Evolutionary conservation across 2,113 vertebrate genomes (phyloP), one percentile per base, ranked within the genome.

Genomic region (zebrafish (Danio rerio)): DNA sequence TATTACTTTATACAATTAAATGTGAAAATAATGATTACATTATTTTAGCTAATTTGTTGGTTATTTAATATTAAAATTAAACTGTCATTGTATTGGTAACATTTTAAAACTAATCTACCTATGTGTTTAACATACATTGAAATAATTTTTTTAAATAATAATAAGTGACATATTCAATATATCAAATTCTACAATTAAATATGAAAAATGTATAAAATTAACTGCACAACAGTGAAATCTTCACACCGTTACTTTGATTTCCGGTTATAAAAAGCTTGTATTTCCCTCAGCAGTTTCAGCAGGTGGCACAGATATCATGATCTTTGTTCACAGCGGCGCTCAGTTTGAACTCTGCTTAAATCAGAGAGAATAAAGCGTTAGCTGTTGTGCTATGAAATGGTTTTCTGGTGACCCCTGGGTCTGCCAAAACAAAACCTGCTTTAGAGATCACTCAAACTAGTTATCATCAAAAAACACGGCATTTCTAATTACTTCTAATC

Each of bases 401-500:
- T 71, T 71, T 31, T 49, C 47, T 52, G 69, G 10, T 52, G 69
- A 71, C 69, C 49, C 69, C 49, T 69, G 69, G 69, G 69, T 71
- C 69, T 52, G 47, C 20, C 49, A 21, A 15, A 52, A 71, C 49
- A 71, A 71, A 71, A 71, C 69, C 49, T 71, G 11, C 68, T 31
- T 52, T 71, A 3, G 10, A 52, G 68, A 71, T 71, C 47, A 13
- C 18, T 6, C 15, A 15, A 18, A 68, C 40, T 9, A 65, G 31
- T 16, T 65, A 65, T 65, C 62, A n/a, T 0, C 5, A 11, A 31
- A 12, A 31, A 52, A 11, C 68, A 31, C 7, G 18, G 47, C 45
- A 11, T 10, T 71, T 71, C 69, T 52, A 71, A 71, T 71, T 71
- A 71, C 69, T 52, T 20, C 47, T 52, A 71, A 71, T 71, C 69